These are phyloP conservation scores for Bellardia bayeri DNA, from an alignment of 2,888 invertebrate species.

Conservation along the genomic window DNA sequence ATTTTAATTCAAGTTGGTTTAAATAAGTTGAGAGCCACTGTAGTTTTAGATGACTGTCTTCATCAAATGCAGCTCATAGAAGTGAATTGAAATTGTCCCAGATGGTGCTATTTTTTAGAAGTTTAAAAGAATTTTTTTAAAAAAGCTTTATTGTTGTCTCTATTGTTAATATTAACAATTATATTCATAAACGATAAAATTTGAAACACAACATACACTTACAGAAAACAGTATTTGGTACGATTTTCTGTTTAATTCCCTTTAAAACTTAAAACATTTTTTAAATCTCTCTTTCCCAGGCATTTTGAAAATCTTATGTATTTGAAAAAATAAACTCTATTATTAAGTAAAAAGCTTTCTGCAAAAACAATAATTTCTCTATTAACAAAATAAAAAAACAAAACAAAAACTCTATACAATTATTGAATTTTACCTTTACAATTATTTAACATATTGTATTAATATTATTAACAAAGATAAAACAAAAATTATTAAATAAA, in stretches of 20 bases:
- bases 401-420: slow-evolving; percentile 69
- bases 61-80: too few relatives aligned
- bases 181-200: neutral
- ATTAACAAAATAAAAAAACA: slow-evolving; percentile 70
- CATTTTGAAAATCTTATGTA: slow-evolving; percentile 69
- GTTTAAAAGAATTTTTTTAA: too few relatives aligned
- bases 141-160: too few relatives aligned
- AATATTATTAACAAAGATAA: slow-evolving; percentile 77
- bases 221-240: neutral
- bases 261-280: neutral
- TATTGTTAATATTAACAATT: too few relatives aligned
- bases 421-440: slow-evolving; percentile 73
- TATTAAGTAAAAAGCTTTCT: slow-evolving; percentile 72
- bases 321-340: slow-evolving; percentile 51
- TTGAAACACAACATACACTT: neutral
- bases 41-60: too few relatives aligned
- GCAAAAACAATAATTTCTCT: slow-evolving; percentile 81
- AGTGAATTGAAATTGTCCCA: neutral
- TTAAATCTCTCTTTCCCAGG: slow-evolving; percentile 47
- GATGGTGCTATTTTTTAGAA: neutral
- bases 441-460: slow-evolving; percentile 73
- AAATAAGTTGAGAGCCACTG: too few relatives aligned
- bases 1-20: too few relatives aligned
- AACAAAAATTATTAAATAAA: slow-evolving; percentile 50
- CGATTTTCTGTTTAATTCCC: neutral